Base-by-base conservation (phyloP, 2,113 vertebrate species). In the Pithys albifrons region DNA sequence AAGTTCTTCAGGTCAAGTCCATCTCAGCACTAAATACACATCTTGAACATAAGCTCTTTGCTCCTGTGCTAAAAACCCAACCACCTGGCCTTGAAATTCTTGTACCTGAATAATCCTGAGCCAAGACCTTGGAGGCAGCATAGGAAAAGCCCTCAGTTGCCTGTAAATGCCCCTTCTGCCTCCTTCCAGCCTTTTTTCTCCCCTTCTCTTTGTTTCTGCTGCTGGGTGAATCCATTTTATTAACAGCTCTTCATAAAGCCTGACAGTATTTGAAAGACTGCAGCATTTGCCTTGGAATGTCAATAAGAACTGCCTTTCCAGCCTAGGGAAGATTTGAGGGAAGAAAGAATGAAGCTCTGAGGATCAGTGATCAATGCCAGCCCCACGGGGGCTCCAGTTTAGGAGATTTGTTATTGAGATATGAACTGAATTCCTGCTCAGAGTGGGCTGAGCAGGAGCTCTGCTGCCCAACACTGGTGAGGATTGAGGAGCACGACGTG, bases 221-320 rank as follows among this genome's bases (percentile, higher is more conserved):
- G 57, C 61, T 1, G 37, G 66, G 48, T 78, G 77, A 96, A 96
- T 87, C 79, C 76, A 84, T 95, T 95, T 94, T 92, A 92, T 96
- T 91, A 94, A 84, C 61, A 91, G 57, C 54, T 91, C 80, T 78
- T 89, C 83, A 61, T 84, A 93, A 91, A 94, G 69, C 41, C 88
- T 89, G 91, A 85, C 95, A 96, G 88, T 37, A 6, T 91, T 87
- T 92, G 91, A 95, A 90, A 95, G 88, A 41, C 90, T 89, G 83
- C 79, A 92, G 18, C 20, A 8, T 92, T 96, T 93, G 85, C 86
- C 66, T 94, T 64, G 81, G 96, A 91, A 96, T 96, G 92, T 93
- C 96, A 97, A 96, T 94, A 82, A 96, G 85, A 91, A n/a, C 51
- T 0, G 5, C 79, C 55, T 93, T 67, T 43, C 73, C 95, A 93